Evolutionary conservation across 2,797 vertebrate genomes (phyloP), one percentile per base, ranked within the genome.

Genomic region (Coranthus polyacanthus): DNA sequence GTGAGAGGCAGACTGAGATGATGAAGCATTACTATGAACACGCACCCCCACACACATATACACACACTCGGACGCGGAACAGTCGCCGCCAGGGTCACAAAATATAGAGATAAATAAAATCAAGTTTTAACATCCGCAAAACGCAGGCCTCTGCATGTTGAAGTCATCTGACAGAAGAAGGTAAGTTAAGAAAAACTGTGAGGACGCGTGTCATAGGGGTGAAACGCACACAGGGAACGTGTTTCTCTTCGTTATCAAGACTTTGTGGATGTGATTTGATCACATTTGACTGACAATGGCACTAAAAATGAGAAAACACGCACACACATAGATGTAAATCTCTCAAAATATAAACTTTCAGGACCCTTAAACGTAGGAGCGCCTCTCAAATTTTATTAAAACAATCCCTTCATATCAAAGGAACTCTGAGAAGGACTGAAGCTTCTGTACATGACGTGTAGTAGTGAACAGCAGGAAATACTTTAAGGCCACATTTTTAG

Each of bases 401-500:
- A n/a, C n/a, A n/a, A n/a, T 20, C 22, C 16, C 16, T 41, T 12
- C 5, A 29, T 26, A 47, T 49, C 32, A 60, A 62, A 56, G 36
- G 26, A 65, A 24, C 22, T 1, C 8, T 12, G 44, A 51, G 16
- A 21, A 41, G 20, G 49, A 41, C 11, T 66, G 22, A 50, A 45
- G 50, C 34, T 24, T 37, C 37, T 2, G 37, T 38, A 2, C 37
- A 38, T 15, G n/a, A n/a, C n/a, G 37, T 38, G 12, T 2, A 16
- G 18, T 11, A 13, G 18, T 49, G 21, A 56, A 1, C 37, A 50
- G 38, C 16, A 43, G 39, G 43, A 50, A 42, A 44, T 20, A 43
- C 21, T 43, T 64, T 26, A 66, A 8, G 15, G 16, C n/a, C 22
- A 47, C 21, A n/a, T 49, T 53, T 6, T 44, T 55, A 46, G 39